Base-by-base conservation (phyloP, 2,888 invertebrate genomes). In the Sacculina carcini region DNA sequence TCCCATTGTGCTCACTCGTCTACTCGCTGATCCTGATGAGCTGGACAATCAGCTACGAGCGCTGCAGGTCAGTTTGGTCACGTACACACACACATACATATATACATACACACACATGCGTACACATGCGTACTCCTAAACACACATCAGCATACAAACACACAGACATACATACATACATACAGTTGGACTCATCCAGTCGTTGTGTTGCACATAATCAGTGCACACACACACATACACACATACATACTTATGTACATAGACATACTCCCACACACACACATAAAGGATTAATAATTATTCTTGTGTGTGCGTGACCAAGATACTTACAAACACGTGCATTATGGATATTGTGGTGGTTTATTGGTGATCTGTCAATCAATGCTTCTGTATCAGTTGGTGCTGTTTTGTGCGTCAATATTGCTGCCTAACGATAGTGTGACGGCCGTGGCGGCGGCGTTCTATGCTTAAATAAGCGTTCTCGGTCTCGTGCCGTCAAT, bases 1-100 rank as follows among this genome's bases (percentile, higher is more conserved):
- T 42, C 83, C 89, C 48, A 77, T 86, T 56, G 87, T 94, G 56
- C 89, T 89, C 54, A 90, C 90, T 51, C 82, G 67, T 69, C 67
- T 89, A 19, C 73, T 94, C 42, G 79, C 80, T 23, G 89, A 90
- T 64, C 83, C 85, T 26, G 77, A 79, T 61, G 82, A 86, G 58
- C 67, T 89, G 58, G 86, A 86, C 62, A 74, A 81, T 51, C 84
- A 87, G 63, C 71, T 89, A 32, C 57, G 52, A 34, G 48, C 55
- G 51, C 72, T 83, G 3, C 77, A 72, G 59, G 48, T 48, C 16
- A 34, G 24, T 2, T 6, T 46, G 21, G 16, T 16, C 21, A 36
- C 21, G 21, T 36, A 36, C 21, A 36, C 21, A 36, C 21, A 36
- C 21, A 36, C 21, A 36, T 36, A 36, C 21, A 36, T 36, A 36